Conservation (phyloP, 1,140 invertebrate genomes). For the Daktulosphaira vitifoliae region DNA sequence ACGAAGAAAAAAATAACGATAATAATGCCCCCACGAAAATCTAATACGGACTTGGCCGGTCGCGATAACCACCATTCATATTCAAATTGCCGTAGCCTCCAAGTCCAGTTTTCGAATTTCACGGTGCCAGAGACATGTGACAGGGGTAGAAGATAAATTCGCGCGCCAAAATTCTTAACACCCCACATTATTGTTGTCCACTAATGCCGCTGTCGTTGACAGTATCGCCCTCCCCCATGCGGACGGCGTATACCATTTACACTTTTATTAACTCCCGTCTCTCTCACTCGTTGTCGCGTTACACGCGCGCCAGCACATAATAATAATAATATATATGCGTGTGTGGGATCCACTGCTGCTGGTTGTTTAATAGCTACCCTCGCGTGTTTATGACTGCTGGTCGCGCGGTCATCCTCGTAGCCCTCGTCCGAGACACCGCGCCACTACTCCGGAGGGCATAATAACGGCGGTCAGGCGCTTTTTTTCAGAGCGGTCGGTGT, state of each 20-base stretch:
- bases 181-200: slow-evolving; percentile 25
- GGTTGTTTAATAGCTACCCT: slow-evolving; percentile 16
- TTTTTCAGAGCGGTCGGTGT: too few relatives aligned
- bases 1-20: not conserved
- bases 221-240: slow-evolving; percentile 12
- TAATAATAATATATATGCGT: not conserved
- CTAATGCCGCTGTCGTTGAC: slow-evolving; percentile 9
- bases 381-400: slow-evolving; percentile 2
- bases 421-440: not conserved
- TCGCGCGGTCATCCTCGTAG: not conserved
- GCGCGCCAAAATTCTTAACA: slow-evolving; percentile 28
- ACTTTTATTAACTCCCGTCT: slow-evolving; percentile 24
- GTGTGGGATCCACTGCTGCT: not conserved
- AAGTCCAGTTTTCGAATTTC: slow-evolving; percentile 28
- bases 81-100: slow-evolving; percentile 13
- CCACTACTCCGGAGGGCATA: not conserved
- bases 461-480: not conserved
- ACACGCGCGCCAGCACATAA: not conserved
- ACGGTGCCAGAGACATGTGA: slow-evolving; percentile 26
- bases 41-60: not conserved
- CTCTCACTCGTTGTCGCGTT: not conserved
- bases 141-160: slow-evolving; percentile 30
- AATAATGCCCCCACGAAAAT: not conserved
- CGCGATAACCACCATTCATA: slow-evolving; percentile 3
- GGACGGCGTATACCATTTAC: slow-evolving; percentile 4